Evolutionary conservation across 1,140 invertebrate species (phyloP), one percentile per base, ranked within the genome.

Genomic region (Cephus cinctus): DNA sequence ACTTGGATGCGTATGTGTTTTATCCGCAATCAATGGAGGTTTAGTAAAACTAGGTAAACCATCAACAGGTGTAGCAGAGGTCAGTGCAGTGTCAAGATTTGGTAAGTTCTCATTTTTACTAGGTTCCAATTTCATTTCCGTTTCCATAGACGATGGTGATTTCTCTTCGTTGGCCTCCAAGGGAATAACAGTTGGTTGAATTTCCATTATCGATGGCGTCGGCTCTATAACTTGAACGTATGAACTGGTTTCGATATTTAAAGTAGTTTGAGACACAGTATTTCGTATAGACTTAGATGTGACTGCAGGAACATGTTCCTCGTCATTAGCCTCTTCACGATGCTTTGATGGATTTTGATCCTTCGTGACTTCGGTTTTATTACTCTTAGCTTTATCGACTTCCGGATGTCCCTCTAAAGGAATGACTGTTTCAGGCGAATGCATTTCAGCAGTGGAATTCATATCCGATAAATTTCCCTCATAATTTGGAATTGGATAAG

Each of bases 231-330:
- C 54, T 39, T 73, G 67, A 1, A 74, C 56, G 4, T 65, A 69
- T 2, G 73, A 75, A 50, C 69, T 76, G 0, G 73, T 75, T 32
- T 75, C 73, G 5, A 74, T 65, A 4, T 62, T 71, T 12, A 74
- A 36, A 2, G 70, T 76, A 2, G 67, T 69, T 62, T 46, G 59
- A 43, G 56, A 63, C 25, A 59, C 5, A 2, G 56, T 61, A 31
- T 65, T 64, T 1, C 52, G 35, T 0, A 42, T 47, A 0, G 52
- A 61, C 23, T 47, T 32, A 5, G 52, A 46, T 42, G 36, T 55
- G 21, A 56, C 43, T 4, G 43, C 23, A 11, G 43, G 42, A 27
- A 50, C n/a, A n/a, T n/a, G n/a, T n/a, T n/a, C n/a, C n/a, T 46
- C 34, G 21, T 41, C n/a, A 22, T 8, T 31, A 1, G 5, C 16